Conservation (phyloP, 2,888 invertebrate genomes). For the Stenodera caucasica region DNA sequence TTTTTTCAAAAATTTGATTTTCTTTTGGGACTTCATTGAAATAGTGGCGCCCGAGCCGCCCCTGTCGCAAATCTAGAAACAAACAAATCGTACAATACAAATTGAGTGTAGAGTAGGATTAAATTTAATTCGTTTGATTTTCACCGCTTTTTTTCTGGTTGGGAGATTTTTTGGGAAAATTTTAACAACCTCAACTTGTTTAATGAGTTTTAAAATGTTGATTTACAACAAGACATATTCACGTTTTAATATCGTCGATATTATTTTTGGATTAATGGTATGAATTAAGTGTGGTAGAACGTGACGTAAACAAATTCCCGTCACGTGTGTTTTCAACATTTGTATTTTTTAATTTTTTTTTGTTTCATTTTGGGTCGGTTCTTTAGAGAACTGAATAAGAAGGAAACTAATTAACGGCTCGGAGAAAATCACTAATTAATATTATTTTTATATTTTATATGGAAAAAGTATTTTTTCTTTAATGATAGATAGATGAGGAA, state of each 20-base stretch:
- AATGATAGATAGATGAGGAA: background rate
- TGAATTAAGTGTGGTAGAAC: conserved; percentile 20
- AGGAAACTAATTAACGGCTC: background rate
- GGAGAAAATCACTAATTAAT: background rate
- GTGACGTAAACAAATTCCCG: conserved; percentile 21
- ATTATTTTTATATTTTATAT: too few species aligned
- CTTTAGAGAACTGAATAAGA: too few species aligned
- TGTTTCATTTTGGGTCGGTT: too few species aligned
- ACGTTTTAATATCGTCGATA: conserved; percentile 23
- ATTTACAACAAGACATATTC: conserved; percentile 20
- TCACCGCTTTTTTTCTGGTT: background rate
- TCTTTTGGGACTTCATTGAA: too few species aligned
- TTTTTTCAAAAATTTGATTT: too few species aligned
- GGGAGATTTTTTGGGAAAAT: background rate
- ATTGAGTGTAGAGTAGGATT: too few species aligned
- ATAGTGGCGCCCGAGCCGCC: too few species aligned
- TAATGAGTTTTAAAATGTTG: conserved; percentile 28
- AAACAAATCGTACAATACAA: too few species aligned
- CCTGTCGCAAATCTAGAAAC: too few species aligned
- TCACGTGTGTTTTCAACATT: background rate
- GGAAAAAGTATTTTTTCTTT: too few species aligned
- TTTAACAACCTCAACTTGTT: background rate
- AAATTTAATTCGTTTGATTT: background rate
- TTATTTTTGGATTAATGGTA: conserved; percentile 27
- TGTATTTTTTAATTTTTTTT: background rate